phyloP scores from a whole-genome alignment of 37 sponge, comb jelly and placozoan species.

The Oopsacas minuta region DNA sequence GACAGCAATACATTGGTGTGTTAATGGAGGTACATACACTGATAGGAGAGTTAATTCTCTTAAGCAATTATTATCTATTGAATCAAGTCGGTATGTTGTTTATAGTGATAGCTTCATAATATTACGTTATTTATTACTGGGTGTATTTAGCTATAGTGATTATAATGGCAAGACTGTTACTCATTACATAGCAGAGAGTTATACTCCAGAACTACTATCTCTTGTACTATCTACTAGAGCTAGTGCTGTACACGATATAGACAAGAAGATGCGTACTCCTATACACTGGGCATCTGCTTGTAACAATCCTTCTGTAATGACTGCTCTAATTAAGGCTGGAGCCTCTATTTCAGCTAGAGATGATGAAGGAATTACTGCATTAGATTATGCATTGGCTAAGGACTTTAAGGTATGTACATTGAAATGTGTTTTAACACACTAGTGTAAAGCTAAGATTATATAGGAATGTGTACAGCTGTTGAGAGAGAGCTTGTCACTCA shows the following conservation, averaged over 20 bases:
- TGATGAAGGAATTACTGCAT: slow-evolving; percentile 35
- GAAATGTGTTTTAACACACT: no score
- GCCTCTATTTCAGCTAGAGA: slow-evolving; percentile 26
- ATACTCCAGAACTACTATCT: neutral
- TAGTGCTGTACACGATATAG: neutral
- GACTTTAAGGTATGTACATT: neutral
- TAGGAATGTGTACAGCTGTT: neutral
- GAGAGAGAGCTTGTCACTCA: no score
- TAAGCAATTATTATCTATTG: neutral
- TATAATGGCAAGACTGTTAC: slow-evolving; percentile 52
- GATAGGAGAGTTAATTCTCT: neutral
- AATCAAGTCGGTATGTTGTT: neutral
- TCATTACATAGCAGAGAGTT: slow-evolving; percentile 50
- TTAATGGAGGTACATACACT: slow-evolving; percentile 27
- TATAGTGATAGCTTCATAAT: neutral
- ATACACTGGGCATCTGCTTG: slow-evolving; percentile 82
- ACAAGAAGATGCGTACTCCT: slow-evolving; percentile 43
- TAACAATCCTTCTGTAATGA: slow-evolving; percentile 48
- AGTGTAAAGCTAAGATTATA: no score
- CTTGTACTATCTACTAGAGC: neutral
- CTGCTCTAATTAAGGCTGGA: slow-evolving; percentile 40
- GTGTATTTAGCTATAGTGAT: slow-evolving; percentile 30
- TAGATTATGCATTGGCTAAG: slow-evolving; percentile 50
- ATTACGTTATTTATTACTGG: neutral
- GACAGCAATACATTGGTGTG: slow-evolving; percentile 66